These are phyloP conservation scores for Nyctibius grandis DNA, from an alignment of 2,797 vertebrate species.

Conservation along the genomic window DNA sequence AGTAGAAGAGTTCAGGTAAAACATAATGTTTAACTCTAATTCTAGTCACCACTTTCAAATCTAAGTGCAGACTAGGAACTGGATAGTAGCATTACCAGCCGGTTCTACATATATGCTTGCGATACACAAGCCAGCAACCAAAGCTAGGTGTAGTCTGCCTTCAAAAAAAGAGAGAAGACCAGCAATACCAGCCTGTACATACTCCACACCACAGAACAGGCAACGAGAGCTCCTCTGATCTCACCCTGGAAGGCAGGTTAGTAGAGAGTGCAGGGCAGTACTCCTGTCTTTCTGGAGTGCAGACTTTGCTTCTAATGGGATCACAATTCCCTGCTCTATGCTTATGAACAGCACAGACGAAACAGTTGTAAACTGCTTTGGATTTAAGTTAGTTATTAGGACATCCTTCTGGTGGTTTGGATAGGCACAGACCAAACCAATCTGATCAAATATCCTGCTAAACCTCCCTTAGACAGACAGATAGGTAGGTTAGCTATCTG, in stretches of 20 bases:
- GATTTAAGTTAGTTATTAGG: background rate
- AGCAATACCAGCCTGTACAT: background rate
- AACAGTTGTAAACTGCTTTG: background rate
- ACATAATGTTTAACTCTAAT: too few relatives aligned
- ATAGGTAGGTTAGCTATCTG: background rate
- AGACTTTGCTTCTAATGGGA: background rate
- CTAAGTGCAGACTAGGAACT: background rate
- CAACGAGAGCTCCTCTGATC: background rate
- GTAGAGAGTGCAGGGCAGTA: too few relatives aligned
- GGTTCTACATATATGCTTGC: background rate
- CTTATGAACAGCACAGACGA: background rate
- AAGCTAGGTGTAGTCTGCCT: background rate
- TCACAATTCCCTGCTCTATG: background rate
- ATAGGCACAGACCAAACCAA: background rate
- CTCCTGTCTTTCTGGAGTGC: background rate
- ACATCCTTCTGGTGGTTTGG: background rate
- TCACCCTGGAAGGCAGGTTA: background rate
- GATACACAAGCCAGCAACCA: background rate
- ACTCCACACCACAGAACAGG: background rate
- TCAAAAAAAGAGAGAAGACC: background rate
- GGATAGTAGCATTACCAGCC: background rate
- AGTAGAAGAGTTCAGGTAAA: background rate
- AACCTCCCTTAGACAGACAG: background rate
- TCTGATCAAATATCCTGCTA: background rate
- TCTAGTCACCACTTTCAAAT: background rate